Conservation (phyloP, 1,140 invertebrate genomes). For the Arion vulgaris region DNA sequence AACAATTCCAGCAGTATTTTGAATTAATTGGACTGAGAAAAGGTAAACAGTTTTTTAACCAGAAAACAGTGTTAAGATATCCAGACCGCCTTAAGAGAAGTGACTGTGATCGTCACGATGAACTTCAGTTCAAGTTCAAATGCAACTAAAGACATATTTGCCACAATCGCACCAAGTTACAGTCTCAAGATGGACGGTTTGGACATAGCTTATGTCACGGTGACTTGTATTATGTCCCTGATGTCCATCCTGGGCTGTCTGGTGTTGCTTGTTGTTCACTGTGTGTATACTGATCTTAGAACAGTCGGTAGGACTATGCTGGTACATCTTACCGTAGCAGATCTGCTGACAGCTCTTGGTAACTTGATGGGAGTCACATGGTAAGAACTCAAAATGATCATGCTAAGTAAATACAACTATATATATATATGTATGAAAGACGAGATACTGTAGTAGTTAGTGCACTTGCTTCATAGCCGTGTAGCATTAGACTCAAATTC, state of each 20-base stretch:
- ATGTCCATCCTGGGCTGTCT: slow-evolving; percentile 53
- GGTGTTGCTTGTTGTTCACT: slow-evolving; percentile 48
- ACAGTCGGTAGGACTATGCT: slow-evolving; percentile 48
- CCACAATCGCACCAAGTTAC: neutral
- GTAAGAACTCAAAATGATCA: too few species aligned
- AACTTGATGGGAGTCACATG: slow-evolving; percentile 57
- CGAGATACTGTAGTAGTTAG: too few species aligned
- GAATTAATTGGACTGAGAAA: too few species aligned
- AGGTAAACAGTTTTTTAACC: too few species aligned
- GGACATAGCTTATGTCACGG: slow-evolving; percentile 44
- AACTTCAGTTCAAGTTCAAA: neutral
- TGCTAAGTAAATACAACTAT: too few species aligned
- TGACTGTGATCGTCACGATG: too few species aligned
- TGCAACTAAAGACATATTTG: neutral
- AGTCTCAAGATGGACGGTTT: slow-evolving; percentile 16
- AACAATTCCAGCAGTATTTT: too few species aligned
- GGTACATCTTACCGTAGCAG: slow-evolving; percentile 52
- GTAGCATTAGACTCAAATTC: too few species aligned
- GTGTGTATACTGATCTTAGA: slow-evolving; percentile 42
- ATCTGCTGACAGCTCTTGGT: slow-evolving; percentile 54
- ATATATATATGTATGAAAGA: too few species aligned
- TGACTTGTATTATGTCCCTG: slow-evolving; percentile 45
- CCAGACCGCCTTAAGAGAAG: too few species aligned
- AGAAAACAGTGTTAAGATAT: too few species aligned
- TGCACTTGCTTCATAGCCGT: too few species aligned